phyloP scores from a whole-genome alignment of 1,140 invertebrate species.

The Pogonomyrmex californicus region DNA sequence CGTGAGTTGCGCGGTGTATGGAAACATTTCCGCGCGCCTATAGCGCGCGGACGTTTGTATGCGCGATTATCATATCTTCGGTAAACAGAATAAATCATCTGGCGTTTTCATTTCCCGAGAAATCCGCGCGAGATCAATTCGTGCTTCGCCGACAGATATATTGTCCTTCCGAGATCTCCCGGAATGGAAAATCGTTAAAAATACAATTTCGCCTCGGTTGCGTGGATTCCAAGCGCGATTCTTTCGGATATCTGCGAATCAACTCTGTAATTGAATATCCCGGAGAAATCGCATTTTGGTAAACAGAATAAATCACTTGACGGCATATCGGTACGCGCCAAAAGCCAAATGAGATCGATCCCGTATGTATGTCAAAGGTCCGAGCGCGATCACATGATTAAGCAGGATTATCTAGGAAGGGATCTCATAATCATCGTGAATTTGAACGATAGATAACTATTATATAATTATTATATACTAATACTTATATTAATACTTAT shows the following conservation, averaged over 20 bases:
- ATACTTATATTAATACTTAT: too few species aligned
- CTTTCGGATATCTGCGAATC: constrained; percentile 31
- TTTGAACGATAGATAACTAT: not conserved
- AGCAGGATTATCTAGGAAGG: not conserved
- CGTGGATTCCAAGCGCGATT: constrained; percentile 30
- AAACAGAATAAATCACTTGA: constrained; percentile 62
- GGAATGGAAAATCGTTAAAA: constrained; percentile 46
- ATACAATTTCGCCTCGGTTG: constrained; percentile 46
- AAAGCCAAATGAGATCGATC: constrained; percentile 45
- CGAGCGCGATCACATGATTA: constrained; percentile 20
- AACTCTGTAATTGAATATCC: constrained; percentile 52
- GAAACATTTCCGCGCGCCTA: constrained; percentile 5
- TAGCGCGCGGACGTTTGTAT: constrained; percentile 26
- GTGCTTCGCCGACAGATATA: constrained; percentile 22
- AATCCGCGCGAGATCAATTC: constrained; percentile 45
- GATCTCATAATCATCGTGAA: not conserved
- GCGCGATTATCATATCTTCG: constrained; percentile 50
- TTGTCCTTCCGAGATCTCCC: constrained; percentile 7
- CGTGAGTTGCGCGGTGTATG: not conserved
- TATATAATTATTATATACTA: too few species aligned
- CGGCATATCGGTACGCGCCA: constrained; percentile 32
- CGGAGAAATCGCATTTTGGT: constrained; percentile 43
- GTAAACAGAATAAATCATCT: constrained; percentile 62
- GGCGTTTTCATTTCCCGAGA: constrained; percentile 54
- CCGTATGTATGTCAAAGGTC: constrained; percentile 24